phyloP scores from a whole-genome alignment of 2,113 vertebrate genomes.

The Gymnorhina tibicen region DNA sequence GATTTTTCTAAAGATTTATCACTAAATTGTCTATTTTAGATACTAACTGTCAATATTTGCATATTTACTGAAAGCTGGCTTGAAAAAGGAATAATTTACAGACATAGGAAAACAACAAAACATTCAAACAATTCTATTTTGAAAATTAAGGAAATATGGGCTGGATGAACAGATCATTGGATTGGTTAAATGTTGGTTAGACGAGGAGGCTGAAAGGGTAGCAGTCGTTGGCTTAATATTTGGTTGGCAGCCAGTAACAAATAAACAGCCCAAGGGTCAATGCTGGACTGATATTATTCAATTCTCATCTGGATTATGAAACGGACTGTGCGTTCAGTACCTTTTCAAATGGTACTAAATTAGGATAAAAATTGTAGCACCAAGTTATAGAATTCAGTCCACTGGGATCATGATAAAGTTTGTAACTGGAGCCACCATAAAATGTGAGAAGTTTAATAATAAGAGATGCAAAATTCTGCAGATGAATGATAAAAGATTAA shows the following conservation, averaged over 20 bases:
- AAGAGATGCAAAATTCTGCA: not conserved
- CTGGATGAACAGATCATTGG: not conserved
- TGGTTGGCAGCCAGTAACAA: not conserved
- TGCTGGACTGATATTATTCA: not conserved
- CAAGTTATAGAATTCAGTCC: not conserved
- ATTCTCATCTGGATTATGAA: not conserved
- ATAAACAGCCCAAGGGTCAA: not conserved
- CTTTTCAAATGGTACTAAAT: not conserved
- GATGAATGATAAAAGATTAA: not conserved
- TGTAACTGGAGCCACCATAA: not conserved
- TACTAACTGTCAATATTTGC: not conserved
- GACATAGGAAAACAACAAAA: not conserved
- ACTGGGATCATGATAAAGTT: not conserved
- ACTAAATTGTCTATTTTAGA: not conserved
- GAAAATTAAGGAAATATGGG: not conserved
- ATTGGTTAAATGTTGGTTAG: not conserved
- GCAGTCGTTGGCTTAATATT: not conserved
- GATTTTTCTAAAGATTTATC: not conserved
- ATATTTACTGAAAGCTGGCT: not conserved
- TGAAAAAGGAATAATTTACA: not conserved
- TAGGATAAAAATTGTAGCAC: not conserved
- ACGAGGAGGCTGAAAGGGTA: not conserved
- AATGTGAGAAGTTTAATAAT: not conserved
- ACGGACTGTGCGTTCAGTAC: not conserved
- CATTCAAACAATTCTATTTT: not conserved